A percentile compares a stretch with the other conserved stretches of the same genome.
Evolutionary conservation across 2,888 invertebrate genomes (phyloP).

Genomic region (Zygothrica quintamaculata): DNA sequence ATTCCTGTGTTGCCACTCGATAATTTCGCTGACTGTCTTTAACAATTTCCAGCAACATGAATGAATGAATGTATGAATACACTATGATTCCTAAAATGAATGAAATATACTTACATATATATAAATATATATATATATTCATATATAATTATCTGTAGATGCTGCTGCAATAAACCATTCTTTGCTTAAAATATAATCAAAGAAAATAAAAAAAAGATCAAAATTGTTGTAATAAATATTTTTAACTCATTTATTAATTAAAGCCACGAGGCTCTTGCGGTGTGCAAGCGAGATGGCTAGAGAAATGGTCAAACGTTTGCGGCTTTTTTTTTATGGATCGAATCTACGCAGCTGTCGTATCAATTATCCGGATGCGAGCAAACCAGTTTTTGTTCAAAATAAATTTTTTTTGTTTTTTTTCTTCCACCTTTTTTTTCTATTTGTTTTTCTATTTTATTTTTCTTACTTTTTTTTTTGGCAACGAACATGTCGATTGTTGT

Average conservation of each 20-base stretch:
- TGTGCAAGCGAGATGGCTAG: slow-evolving; percentile 47
- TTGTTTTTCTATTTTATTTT: slow-evolving; percentile 6
- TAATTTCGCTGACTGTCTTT: slow-evolving; percentile 30
- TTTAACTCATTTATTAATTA: slow-evolving; percentile 42
- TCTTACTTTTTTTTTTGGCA: slow-evolving; percentile 35
- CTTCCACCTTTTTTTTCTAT: background rate
- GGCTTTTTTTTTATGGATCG: slow-evolving; percentile 11
- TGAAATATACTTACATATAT: slow-evolving; percentile 37
- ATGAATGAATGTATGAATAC: background rate
- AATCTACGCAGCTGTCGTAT: slow-evolving; percentile 29
- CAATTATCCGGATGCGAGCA: slow-evolving; percentile 70
- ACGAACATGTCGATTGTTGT: slow-evolving; percentile 33
- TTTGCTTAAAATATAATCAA: slow-evolving; percentile 18
- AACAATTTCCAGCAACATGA: slow-evolving; percentile 5
- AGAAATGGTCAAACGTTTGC: slow-evolving; percentile 40
- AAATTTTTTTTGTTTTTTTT: slow-evolving; percentile 3
- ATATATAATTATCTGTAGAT: too few relatives aligned
- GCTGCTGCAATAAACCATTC: slow-evolving; percentile 47
- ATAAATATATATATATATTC: too few relatives aligned
- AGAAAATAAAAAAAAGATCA: background rate
- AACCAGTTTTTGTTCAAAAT: slow-evolving; percentile 59
- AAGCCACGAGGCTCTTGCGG: slow-evolving; percentile 40
- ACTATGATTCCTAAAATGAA: slow-evolving; percentile 28
- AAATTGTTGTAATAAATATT: slow-evolving; percentile 6
- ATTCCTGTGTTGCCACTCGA: slow-evolving; percentile 30